Percentiles rank a stretch among this genome's conserved stretches.
Conservation (phyloP, 2,113 vertebrate species). For the Mesoclemmys tuberculata region DNA sequence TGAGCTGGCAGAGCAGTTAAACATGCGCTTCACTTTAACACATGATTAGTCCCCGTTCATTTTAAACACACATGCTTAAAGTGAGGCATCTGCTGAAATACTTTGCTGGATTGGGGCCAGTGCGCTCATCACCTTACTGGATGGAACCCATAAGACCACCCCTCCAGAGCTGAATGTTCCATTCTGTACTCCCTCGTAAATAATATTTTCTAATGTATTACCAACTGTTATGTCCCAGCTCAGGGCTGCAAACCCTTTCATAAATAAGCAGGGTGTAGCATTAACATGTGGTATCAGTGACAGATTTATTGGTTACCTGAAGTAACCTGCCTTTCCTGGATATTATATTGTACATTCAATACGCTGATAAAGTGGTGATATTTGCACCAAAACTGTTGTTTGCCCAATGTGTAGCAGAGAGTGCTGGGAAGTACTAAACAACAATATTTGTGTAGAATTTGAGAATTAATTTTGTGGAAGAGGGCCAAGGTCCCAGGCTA, state of each 20-base stretch:
- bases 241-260: neutral
- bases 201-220: neutral
- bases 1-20: neutral
- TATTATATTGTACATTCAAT: neutral
- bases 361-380: neutral
- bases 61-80: neutral
- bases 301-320: neutral
- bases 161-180: neutral
- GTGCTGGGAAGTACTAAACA: neutral
- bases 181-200: neutral
- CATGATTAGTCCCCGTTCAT: neutral
- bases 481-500: neutral
- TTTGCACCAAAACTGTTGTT: neutral
- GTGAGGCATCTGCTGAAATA: neutral
- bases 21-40: neutral
- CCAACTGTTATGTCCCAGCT: neutral
- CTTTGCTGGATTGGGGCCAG: neutral
- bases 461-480: rapidly evolving
- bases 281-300: neutral
- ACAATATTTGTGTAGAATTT: neutral
- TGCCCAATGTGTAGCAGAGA: neutral
- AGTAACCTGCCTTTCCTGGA: neutral
- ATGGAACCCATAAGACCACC: neutral
- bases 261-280: neutral
- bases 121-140: neutral